Conservation (phyloP, 1,140 invertebrate genomes). For the Pseudoatta argentina region DNA sequence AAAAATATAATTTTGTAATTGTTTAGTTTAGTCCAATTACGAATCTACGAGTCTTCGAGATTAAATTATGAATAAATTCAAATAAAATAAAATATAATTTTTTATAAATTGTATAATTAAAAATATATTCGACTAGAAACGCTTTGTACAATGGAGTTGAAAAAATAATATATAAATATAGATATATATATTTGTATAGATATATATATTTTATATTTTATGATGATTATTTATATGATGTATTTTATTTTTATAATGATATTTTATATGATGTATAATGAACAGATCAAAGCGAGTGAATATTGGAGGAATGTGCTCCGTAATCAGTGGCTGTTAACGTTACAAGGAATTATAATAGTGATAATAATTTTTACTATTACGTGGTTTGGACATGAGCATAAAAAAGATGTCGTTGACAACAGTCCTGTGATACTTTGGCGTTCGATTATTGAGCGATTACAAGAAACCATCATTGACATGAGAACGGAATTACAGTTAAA, state of each 20-base stretch:
- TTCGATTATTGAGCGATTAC: conserved; percentile 8
- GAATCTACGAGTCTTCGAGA: background rate
- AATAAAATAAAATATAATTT: background rate
- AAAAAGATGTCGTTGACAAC: background rate
- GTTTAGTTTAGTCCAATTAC: background rate
- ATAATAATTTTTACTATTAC: conserved; percentile 33
- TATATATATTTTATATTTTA: too few species aligned
- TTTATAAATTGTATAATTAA: background rate
- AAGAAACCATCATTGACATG: conserved; percentile 7
- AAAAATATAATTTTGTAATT: background rate
- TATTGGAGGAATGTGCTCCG: conserved; percentile 37
- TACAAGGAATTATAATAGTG: conserved; percentile 45
- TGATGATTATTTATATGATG: too few species aligned
- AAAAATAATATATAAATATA: background rate
- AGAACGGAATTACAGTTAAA: conserved; percentile 24
- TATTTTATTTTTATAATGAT: background rate
- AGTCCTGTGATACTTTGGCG: conserved; percentile 1
- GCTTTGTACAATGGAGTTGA: background rate
- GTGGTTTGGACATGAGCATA: conserved; percentile 9
- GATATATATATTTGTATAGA: background rate
- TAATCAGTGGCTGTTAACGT: conserved; percentile 31
- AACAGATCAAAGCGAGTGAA: background rate
- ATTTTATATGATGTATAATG: background rate
- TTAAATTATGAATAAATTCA: background rate
- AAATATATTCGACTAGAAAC: background rate